Evolutionary conservation across 2,888 invertebrate genomes (phyloP).

Genomic region (Rhingia campestris): DNA sequence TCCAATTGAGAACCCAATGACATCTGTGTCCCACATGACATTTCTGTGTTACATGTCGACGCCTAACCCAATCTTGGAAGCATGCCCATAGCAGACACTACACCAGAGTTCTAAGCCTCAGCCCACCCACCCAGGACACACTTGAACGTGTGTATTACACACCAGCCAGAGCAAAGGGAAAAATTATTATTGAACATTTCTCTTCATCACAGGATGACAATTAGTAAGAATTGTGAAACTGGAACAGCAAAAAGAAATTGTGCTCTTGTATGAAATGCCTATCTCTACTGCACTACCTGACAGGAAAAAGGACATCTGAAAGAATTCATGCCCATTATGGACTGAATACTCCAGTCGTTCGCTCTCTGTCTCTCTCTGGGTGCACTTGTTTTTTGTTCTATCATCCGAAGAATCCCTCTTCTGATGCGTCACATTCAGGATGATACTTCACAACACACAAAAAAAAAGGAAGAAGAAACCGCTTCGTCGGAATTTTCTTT

Average conservation of each 20-base stretch:
- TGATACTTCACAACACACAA: slow-evolving; percentile 24
- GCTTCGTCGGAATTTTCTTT: slow-evolving; percentile 42
- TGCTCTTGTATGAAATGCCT: slow-evolving; percentile 41
- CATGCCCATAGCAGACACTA: slow-evolving; percentile 23
- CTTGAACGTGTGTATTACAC: slow-evolving; percentile 28
- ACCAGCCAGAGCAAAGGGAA: slow-evolving; percentile 19
- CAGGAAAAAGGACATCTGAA: slow-evolving; percentile 60
- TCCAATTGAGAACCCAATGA: slow-evolving; percentile 54
- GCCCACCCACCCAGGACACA: slow-evolving; percentile 21
- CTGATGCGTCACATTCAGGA: slow-evolving; percentile 51
- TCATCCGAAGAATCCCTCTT: slow-evolving; percentile 15
- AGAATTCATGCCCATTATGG: slow-evolving; percentile 52
- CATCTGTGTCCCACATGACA: slow-evolving; percentile 69
- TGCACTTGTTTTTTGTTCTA: slow-evolving; percentile 47
- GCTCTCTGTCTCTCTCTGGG: not conserved
- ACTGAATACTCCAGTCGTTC: slow-evolving; percentile 15
- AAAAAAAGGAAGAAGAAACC: slow-evolving; percentile 14
- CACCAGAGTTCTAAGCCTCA: not conserved
- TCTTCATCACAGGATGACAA: slow-evolving; percentile 56
- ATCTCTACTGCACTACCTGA: slow-evolving; percentile 40
- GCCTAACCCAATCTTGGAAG: slow-evolving; percentile 42
- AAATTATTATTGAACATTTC: slow-evolving; percentile 60
- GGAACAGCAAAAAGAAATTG: slow-evolving; percentile 35
- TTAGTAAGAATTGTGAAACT: slow-evolving; percentile 56
- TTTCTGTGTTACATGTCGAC: slow-evolving; percentile 50